These are phyloP conservation scores for Heterodera schachtii DNA, from an alignment of 1,140 invertebrate species.

Conservation along the genomic window DNA sequence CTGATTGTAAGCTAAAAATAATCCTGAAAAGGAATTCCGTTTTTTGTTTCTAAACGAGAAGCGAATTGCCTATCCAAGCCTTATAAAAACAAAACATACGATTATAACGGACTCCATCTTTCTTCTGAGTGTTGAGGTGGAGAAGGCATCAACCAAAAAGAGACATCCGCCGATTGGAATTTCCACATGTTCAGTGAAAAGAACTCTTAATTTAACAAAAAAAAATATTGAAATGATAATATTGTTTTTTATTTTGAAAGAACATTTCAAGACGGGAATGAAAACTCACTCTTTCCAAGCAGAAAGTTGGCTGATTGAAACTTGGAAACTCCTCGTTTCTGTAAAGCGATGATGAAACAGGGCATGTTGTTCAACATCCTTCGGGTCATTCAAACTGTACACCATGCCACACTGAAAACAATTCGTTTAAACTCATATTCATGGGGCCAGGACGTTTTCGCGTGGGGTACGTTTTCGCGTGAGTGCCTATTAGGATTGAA, in stretches of 20 bases:
- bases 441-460: too few relatives aligned
- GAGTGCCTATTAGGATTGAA: too few relatives aligned
- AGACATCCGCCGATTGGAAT: constrained; percentile 31
- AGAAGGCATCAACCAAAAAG: constrained; percentile 26
- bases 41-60: too few relatives aligned
- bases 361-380: constrained; percentile 38
- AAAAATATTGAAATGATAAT: background rate
- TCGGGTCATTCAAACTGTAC: constrained; percentile 43
- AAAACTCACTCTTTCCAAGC: constrained; percentile 43
- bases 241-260: too few relatives aligned
- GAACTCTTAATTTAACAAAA: constrained; percentile 21
- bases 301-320: constrained; percentile 33
- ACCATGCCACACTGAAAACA: constrained; percentile 53
- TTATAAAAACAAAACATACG: constrained; percentile 10
- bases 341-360: constrained; percentile 49
- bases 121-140: constrained; percentile 35
- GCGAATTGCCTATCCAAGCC: too few relatives aligned
- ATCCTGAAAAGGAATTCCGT: too few relatives aligned
- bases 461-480: too few relatives aligned
- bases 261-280: too few relatives aligned
- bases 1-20: too few relatives aligned
- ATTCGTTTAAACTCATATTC: background rate
- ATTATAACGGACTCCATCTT: constrained; percentile 37
- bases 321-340: constrained; percentile 41
- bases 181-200: constrained; percentile 25